These are phyloP conservation scores for Andrena camellia DNA, from an alignment of 2,888 invertebrate species.

Conservation along the genomic window DNA sequence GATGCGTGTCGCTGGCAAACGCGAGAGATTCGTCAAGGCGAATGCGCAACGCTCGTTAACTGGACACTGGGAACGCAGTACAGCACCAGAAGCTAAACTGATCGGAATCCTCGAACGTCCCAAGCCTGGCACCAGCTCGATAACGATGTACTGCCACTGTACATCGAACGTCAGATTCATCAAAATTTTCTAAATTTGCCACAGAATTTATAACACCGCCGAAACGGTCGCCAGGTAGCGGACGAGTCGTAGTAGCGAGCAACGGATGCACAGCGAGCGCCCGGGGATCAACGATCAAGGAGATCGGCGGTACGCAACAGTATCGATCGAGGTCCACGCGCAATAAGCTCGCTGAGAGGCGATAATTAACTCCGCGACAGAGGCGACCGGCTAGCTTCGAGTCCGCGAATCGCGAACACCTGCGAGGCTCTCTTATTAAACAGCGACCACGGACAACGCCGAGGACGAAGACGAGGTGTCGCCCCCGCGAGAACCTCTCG, in stretches of 20 bases:
- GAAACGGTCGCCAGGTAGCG: no score
- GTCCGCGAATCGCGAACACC: slow-evolving; percentile 63
- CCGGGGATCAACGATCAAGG: slow-evolving; percentile 15
- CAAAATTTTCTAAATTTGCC: neutral
- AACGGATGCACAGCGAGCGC: neutral
- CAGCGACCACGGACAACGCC: slow-evolving; percentile 49
- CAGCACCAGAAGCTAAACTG: no score
- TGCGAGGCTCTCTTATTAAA: slow-evolving; percentile 48
- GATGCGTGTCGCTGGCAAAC: slow-evolving; percentile 16
- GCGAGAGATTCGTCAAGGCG: no score
- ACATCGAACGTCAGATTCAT: neutral
- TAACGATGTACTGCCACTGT: neutral
- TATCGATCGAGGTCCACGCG: neutral
- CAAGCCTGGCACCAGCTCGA: neutral
- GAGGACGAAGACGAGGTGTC: slow-evolving; percentile 67
- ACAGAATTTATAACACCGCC: no score
- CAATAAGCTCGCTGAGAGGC: neutral
- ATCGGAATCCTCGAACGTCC: no score
- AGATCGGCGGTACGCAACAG: neutral
- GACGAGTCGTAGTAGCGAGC: neutral
- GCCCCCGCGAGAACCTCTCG: slow-evolving; percentile 73
- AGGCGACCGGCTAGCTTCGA: neutral
- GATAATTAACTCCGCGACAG: slow-evolving; percentile 22
- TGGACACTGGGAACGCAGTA: no score
- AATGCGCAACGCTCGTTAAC: no score